Evolutionary conservation across 1,140 invertebrate species (phyloP).

Genomic region (Diorhabda elongata): DNA sequence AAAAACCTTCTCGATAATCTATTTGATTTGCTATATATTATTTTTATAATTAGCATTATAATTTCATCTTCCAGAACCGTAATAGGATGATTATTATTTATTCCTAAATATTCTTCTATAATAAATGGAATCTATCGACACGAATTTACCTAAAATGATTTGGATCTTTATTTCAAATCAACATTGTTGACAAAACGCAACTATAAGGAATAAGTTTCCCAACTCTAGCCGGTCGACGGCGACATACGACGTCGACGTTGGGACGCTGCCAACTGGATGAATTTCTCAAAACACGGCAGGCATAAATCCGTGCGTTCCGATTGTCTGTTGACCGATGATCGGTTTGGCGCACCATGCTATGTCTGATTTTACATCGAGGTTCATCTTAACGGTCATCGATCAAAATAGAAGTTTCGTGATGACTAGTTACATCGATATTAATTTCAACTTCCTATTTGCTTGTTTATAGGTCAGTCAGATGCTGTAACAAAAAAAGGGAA

Average conservation of each 20-base stretch:
- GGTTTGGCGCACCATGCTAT: neutral
- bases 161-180: too few relatives aligned
- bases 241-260: constrained; percentile 12
- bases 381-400: constrained; percentile 15
- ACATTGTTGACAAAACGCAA: too few relatives aligned
- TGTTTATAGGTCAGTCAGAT: neutral
- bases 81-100: too few relatives aligned
- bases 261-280: constrained; percentile 19
- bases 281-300: constrained; percentile 3
- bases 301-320: constrained; percentile 5
- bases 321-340: constrained; percentile 1
- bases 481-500: neutral
- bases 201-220: too few relatives aligned
- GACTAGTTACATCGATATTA: neutral
- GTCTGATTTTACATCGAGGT: constrained; percentile 1
- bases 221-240: neutral
- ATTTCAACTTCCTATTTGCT: neutral
- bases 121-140: too few relatives aligned
- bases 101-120: too few relatives aligned
- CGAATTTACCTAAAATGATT: too few relatives aligned
- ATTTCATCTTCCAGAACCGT: too few relatives aligned
- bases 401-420: constrained; percentile 16
- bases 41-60: too few relatives aligned
- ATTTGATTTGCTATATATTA: too few relatives aligned
- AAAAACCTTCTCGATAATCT: too few relatives aligned